Conservation (phyloP, 2,113 vertebrate genomes). For the Lipophrys pholis region DNA sequence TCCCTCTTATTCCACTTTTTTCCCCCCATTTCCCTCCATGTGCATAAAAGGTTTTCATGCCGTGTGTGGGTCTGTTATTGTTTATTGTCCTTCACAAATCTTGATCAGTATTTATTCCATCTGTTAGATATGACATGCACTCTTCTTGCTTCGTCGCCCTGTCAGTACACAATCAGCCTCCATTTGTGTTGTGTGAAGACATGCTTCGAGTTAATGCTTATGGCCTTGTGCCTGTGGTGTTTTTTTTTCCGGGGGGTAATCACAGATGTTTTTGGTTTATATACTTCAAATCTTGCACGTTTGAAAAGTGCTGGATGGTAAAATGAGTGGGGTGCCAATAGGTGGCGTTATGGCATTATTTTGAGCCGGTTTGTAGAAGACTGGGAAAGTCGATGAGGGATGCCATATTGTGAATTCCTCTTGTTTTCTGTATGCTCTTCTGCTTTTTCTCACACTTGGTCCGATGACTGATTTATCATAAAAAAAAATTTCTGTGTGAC, state of each 20-base stretch:
- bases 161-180: conserved; percentile 31
- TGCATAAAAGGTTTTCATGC: too few species aligned
- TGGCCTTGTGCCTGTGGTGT: conserved; percentile 36
- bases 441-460: too few species aligned
- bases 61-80: conserved; percentile 1
- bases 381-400: not conserved
- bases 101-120: conserved; percentile 18
- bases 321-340: conserved; percentile 34
- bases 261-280: conserved; percentile 13
- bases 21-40: not conserved
- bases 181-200: conserved; percentile 8
- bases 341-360: conserved; percentile 51
- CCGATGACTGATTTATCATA: too few species aligned
- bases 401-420: not conserved
- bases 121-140: conserved; percentile 20
- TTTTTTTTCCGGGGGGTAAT: too few species aligned
- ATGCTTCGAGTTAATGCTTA: conserved; percentile 33
- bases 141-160: not conserved
- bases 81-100: not conserved
- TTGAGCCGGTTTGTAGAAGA: not conserved
- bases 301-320: not conserved
- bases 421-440: not conserved
- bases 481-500: too few species aligned
- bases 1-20: not conserved
- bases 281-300: conserved; percentile 12